Conservation (phyloP, 37 sponge, comb jelly and placozoan species). For the Ianthella basta region DNA sequence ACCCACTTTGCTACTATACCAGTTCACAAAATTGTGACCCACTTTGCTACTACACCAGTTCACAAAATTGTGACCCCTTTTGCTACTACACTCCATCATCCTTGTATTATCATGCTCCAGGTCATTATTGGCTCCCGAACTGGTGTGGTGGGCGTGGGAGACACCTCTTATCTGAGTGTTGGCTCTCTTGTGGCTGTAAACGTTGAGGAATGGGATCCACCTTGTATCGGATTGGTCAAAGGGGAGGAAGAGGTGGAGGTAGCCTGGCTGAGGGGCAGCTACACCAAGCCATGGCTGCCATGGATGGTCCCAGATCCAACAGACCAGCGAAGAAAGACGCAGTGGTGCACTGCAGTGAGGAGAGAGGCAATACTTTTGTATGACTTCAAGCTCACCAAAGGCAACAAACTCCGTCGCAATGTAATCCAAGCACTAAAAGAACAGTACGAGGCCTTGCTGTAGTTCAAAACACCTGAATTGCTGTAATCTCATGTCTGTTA, state of each 20-base stretch:
- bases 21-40: background rate
- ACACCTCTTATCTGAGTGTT: background rate
- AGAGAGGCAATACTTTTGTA: background rate
- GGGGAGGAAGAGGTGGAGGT: background rate
- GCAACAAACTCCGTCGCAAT: background rate
- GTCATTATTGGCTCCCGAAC: background rate
- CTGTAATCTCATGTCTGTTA: no score
- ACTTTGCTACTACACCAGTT: no score
- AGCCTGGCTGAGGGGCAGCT: background rate
- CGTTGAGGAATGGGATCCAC: background rate
- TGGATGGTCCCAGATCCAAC: slow-evolving; percentile 2
- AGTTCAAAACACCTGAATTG: no score
- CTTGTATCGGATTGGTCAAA: background rate
- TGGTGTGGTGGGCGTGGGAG: background rate
- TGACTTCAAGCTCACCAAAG: background rate
- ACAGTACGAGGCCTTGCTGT: slow-evolving; percentile 9
- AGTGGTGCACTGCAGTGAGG: background rate
- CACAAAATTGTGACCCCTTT: no score
- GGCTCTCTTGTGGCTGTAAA: slow-evolving; percentile 1
- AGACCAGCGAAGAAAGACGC: background rate
- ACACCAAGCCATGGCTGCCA: background rate
- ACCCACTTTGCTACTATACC: background rate
- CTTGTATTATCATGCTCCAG: background rate
- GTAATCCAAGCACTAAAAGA: background rate
- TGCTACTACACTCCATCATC: background rate